phyloP scores from a whole-genome alignment of 2,888 invertebrate genomes.

The Ferdinandea cuprea region DNA sequence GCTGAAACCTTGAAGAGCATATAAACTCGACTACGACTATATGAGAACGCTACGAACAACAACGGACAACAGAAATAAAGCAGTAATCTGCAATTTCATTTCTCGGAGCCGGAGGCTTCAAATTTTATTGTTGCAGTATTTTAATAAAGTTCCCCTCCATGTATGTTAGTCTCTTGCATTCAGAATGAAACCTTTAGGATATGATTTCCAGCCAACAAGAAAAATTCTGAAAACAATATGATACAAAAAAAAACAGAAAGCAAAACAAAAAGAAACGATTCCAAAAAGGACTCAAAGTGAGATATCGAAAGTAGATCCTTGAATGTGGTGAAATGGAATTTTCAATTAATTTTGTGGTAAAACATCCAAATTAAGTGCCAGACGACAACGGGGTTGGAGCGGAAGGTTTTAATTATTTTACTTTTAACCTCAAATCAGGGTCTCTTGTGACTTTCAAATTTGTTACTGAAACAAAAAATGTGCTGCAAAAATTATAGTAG shows the following conservation, averaged over 20 bases:
- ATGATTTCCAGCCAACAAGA: background rate
- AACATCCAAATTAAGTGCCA: background rate
- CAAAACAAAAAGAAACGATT: background rate
- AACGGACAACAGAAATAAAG: constrained; percentile 31
- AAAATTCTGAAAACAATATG: background rate
- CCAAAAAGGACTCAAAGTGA: background rate
- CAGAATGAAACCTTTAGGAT: constrained; percentile 19
- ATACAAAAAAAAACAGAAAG: background rate
- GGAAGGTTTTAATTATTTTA: too few relatives aligned
- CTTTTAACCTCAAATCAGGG: too few relatives aligned
- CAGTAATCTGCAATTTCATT: constrained; percentile 59
- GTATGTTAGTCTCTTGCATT: background rate
- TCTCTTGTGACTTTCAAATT: too few relatives aligned
- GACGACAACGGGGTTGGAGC: too few relatives aligned
- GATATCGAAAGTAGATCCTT: constrained; percentile 15
- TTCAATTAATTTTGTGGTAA: constrained; percentile 24
- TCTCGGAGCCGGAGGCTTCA: constrained; percentile 51
- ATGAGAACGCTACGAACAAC: background rate
- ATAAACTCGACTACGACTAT: too few relatives aligned
- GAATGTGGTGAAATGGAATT: constrained; percentile 29
- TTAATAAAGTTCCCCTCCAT: constrained; percentile 32
- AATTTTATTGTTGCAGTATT: constrained; percentile 45
- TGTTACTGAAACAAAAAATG: too few relatives aligned
- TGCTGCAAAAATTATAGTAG: too few relatives aligned
- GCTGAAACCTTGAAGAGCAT: constrained; percentile 5